These are phyloP conservation scores for Perizoma flavofasciatum DNA, from an alignment of 2,888 invertebrate genomes.

Conservation along the genomic window DNA sequence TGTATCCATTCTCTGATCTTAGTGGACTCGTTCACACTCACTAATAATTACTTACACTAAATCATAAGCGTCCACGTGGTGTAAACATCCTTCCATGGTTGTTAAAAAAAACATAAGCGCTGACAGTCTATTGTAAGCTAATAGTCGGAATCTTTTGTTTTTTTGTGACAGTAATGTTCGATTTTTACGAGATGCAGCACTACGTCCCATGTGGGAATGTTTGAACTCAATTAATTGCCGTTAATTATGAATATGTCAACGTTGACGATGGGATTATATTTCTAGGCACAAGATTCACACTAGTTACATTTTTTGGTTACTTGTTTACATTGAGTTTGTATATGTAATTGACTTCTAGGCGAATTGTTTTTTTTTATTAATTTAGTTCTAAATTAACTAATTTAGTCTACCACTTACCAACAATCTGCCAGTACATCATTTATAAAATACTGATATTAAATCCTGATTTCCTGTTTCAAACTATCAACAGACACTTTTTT, in stretches of 20 bases:
- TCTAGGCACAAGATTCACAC: too few species aligned
- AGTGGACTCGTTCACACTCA: conserved; percentile 80
- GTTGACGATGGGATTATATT: too few species aligned
- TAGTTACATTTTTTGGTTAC: too few species aligned
- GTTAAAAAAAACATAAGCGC: conserved; percentile 73
- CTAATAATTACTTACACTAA: conserved; percentile 80
- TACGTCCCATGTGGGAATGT: conserved; percentile 71
- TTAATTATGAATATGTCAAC: conserved; percentile 39
- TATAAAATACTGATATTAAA: background rate
- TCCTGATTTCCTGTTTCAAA: too few species aligned
- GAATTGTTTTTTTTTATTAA: background rate
- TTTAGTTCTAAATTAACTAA: too few species aligned
- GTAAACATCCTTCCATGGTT: conserved; percentile 76
- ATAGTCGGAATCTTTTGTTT: conserved; percentile 73
- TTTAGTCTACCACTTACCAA: conserved; percentile 9
- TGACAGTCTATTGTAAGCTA: conserved; percentile 77
- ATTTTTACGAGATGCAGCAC: conserved; percentile 66
- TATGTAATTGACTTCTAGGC: too few species aligned
- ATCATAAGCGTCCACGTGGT: conserved; percentile 76
- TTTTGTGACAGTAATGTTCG: conserved; percentile 54
- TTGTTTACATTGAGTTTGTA: too few species aligned
- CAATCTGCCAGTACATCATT: background rate
- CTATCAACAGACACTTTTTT: too few species aligned
- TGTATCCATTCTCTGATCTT: conserved; percentile 72
- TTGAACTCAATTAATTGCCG: conserved; percentile 29